Base-by-base conservation (phyloP, 2,113 vertebrate species). In the Chrysemys picta region DNA sequence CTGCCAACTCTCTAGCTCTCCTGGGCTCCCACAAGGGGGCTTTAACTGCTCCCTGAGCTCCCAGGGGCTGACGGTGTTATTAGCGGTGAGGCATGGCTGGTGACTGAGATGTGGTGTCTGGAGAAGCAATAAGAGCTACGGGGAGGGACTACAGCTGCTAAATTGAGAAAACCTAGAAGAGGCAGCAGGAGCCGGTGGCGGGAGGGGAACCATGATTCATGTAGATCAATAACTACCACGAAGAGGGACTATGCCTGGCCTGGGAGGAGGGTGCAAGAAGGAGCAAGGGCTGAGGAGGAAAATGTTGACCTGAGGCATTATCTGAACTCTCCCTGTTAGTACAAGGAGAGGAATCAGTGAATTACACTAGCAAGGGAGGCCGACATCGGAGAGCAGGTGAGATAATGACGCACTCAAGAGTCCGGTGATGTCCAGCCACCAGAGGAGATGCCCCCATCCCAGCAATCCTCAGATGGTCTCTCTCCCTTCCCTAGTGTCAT, bases 121-220 rank as follows among this genome's bases (percentile, higher is more conserved):
- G 7, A 57, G 89, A 97, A 57, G 88, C 88, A 84, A 75, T 75
- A 65, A 12, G 0, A 0, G 79, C 87, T 91, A 83, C 27, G 49
- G 31, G 96, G 89, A 95, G 85, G 97, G 94, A 96, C 93, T 95
- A 91, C 89, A 95, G 95, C 94, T 95, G 91, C 96, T 96, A 97
- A 97, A 96, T 95, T n/a, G 87, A 93, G 96, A 92, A 82, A 80
- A 87, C 93, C 89, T 12, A 21, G 91, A 90, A 91, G 89, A 90
- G 81, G 45, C 5, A 4, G 45, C 5, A 4, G 90, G 92, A 88
- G 84, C 92, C 2, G 16, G 14, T 52, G 12, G 49, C 0, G 24
- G 92, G 89, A 94, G 90, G 53, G 94, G 93, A 94, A 0, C 49
- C 80, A 96, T 95, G 95, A 96, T 89, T 97, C 93, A 96, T 57